Evolutionary conservation across 53 echinoderm and acorn worm genomes (phyloP), one percentile per base, ranked within the genome.

Genomic region (Stichopus horrens): DNA sequence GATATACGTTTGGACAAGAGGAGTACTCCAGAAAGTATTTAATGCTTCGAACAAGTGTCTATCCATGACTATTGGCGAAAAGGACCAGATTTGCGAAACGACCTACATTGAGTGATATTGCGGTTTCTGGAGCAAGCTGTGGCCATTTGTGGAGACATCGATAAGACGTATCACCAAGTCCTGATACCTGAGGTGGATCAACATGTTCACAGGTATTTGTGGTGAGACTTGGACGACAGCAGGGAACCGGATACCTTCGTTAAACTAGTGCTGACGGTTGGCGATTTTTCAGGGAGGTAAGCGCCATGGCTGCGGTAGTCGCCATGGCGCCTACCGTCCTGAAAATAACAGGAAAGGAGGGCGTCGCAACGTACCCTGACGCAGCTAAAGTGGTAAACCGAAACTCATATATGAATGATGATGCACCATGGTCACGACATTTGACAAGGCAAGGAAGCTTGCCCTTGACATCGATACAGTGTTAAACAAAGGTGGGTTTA

Each of bases 31-130:
- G 21, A 65, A 6, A 54, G 89, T 88, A 8, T 82, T 82, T 14
- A 83, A 83, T 68, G 57, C 83, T 7, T 89, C 83, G 5, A 83
- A 89, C 54, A 52, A 22, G 60, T 76, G 55, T 9, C 71, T 65
- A 13, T 89, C 73, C 60, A 83, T 53, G 83, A 90, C 63, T 90
- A 86, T 87, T 86, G 86, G 77, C 18, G 60, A 60, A 88, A 89
- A 77, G 89, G 89, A 52, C 83, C 89, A 66, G 89, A 83, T 73
- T 37, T 89, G 71, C 71, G 84, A 7, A 89, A 83, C 5, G 84
- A 83, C 58, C 9, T 89, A 7, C 53, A 65, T 8, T 83, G 89
- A 53, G 89, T 83, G 8, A 63, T 89, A 13, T 21, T 89, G 71
- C 21, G 83, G 37, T 89, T 89, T 71, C 37, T 83, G 5, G 83